Conservation (phyloP, 2,113 vertebrate species). For the Herpailurus yagouaroundi region DNA sequence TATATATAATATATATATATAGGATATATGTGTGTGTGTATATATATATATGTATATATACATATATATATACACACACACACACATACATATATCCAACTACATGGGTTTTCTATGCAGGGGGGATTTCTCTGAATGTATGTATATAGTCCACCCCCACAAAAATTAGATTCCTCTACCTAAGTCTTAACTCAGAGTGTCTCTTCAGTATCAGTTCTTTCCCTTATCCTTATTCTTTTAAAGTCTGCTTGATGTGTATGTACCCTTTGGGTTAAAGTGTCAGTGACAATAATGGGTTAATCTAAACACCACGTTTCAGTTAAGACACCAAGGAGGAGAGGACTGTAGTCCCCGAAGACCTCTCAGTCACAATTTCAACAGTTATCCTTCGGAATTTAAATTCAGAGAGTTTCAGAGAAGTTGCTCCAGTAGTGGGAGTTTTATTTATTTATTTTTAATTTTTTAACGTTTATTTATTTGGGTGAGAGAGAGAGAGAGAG, state of each 20-base stretch:
- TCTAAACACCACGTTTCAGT: not conserved
- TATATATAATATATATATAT: too few species aligned
- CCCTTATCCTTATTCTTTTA: not conserved
- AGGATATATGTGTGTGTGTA: too few species aligned
- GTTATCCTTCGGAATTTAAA: constrained; percentile 12
- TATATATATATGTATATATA: not conserved
- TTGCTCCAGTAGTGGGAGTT: not conserved
- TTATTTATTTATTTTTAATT: not conserved
- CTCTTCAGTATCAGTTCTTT: not conserved
- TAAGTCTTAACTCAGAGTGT: not conserved
- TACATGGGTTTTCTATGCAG: not conserved
- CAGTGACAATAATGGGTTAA: not conserved
- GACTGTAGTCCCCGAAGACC: not conserved
- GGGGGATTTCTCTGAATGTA: not conserved
- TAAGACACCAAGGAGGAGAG: not conserved
- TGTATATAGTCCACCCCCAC: not conserved
- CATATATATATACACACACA: not conserved
- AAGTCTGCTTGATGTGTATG: constrained; percentile 17
- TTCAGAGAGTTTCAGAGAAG: constrained; percentile 39
- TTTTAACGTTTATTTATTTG: too few species aligned
- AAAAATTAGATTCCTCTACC: not conserved
- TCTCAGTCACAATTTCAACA: not conserved
- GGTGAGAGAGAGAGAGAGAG: too few species aligned
- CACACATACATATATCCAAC: not conserved
- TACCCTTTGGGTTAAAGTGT: constrained; percentile 21